Percentiles rank a stretch among this genome's conserved stretches.
Conservation (phyloP, 2,888 invertebrate species). For the Sisyra nigra region DNA sequence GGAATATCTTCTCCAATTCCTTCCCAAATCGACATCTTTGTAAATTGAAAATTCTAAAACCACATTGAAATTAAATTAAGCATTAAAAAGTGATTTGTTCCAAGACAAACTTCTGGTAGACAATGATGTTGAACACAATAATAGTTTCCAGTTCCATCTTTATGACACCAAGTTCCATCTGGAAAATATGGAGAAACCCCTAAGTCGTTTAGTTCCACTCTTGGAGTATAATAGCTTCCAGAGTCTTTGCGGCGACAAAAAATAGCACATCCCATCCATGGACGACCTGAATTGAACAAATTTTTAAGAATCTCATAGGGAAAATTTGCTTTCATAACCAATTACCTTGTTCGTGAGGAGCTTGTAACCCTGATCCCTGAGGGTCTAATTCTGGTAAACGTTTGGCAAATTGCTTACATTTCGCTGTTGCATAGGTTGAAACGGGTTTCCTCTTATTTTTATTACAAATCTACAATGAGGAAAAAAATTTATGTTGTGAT, state of each 20-base stretch:
- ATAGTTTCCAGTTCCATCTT: conserved; percentile 43
- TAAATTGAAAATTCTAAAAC: conserved; percentile 40
- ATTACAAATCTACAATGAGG: conserved; percentile 24
- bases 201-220: conserved; percentile 56
- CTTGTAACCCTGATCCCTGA: conserved; percentile 53
- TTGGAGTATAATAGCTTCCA: conserved; percentile 56
- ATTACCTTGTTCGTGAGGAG: conserved; percentile 50
- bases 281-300: conserved; percentile 29
- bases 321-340: not conserved
- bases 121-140: conserved; percentile 63
- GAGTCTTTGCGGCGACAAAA: conserved; percentile 52
- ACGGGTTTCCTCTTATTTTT: conserved; percentile 35
- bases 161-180: conserved; percentile 68
- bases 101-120: conserved; percentile 42
- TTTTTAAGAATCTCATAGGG: no score
- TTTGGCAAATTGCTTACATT: conserved; percentile 45
- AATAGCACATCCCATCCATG: conserved; percentile 68
- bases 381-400: conserved; percentile 43
- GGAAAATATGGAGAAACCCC: conserved; percentile 61
- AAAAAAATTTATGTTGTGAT: no score
- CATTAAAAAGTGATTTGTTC: not conserved
- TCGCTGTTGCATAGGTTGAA: conserved; percentile 41
- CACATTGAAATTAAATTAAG: not conserved
- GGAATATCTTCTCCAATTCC: conserved; percentile 36
- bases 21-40: conserved; percentile 34